Evolutionary conservation across 2,888 invertebrate genomes (phyloP), one percentile per base, ranked within the genome.

Genomic region (Nysson spinosus): DNA sequence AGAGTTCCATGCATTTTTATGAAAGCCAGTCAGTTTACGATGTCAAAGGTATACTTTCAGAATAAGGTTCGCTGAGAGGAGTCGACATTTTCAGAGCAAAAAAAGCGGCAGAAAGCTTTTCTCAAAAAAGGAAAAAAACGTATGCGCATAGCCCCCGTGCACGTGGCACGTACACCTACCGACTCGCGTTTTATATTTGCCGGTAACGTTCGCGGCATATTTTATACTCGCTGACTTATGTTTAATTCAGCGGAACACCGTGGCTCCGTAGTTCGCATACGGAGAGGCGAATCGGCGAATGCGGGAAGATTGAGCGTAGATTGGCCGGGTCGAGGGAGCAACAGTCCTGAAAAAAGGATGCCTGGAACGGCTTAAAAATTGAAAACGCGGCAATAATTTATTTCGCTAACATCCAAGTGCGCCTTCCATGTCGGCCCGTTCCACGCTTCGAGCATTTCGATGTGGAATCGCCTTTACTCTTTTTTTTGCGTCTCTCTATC

Each of bases 241-340:
- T 84, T 81, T 84, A 85, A 85, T 85, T 85, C 85, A 85, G 83
- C 78, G 80, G 73, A 76, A 79, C 78, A 69, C 54, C 75, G 77
- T 71, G 72, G 75, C 75, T 68, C 75, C 75, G 80, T 78, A 80
- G 74, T 71, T 80, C 77, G 82, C 79, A 80, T 78, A 81, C 78
- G 58, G 66, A 71, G 73, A 73, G 72, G 68, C 63, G 55, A 72
- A 76, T 61, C 69, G 42, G 75, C 71, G 75, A 79, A 79, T 76
- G 78, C 77, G 71, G 72, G 72, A 76, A 83, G 81, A 84, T 81
- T 76, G 75, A 79, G 75, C 77, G 57, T 68, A 77, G 80, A 82
- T 82, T 81, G 75, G 62, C 63, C 66, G 54, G 54, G 60, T 76
- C 71, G 67, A 62, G 61, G 44, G 67, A 72, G 69, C 72, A 67